phyloP scores from a whole-genome alignment of 2,797 vertebrate genomes.

The Anguilla pacifica region DNA sequence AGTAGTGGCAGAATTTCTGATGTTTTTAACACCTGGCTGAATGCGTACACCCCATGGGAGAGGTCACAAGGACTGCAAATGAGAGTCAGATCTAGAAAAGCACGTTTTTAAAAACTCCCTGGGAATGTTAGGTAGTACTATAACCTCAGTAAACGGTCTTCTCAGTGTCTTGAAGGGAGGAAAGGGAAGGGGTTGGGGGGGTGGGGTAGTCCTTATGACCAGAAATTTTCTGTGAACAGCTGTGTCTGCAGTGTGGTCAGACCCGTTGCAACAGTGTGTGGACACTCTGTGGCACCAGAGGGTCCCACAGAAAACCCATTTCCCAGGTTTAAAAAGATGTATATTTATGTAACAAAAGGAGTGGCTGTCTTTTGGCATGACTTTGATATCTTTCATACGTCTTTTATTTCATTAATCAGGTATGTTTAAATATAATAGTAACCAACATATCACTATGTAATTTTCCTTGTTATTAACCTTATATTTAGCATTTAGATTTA shows the following conservation, averaged over 20 bases:
- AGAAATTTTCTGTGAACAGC: slow-evolving; percentile 47
- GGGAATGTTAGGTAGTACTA: background rate
- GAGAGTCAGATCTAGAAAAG: background rate
- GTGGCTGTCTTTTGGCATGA: background rate
- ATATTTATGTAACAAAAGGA: background rate
- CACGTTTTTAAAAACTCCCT: slow-evolving; percentile 5
- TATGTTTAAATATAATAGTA: background rate
- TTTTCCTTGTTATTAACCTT: background rate
- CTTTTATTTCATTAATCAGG: background rate
- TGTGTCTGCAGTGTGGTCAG: slow-evolving; percentile 62
- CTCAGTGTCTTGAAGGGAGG: background rate
- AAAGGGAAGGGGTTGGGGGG: background rate
- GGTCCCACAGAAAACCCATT: slow-evolving; percentile 52
- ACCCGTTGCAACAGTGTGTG: slow-evolving; percentile 62
- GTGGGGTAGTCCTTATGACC: slow-evolving; percentile 34
- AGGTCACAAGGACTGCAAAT: slow-evolving; percentile 10
- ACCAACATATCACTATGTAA: background rate
- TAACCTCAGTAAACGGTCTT: background rate
- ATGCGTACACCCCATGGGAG: slow-evolving; percentile 35
- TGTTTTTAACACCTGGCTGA: slow-evolving; percentile 21
- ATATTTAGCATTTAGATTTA: background rate
- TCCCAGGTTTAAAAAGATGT: slow-evolving; percentile 46
- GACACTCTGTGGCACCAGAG: slow-evolving; percentile 69
- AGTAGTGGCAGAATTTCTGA: slow-evolving; percentile 12
- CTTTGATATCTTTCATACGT: background rate